Evolutionary conservation across 2,888 invertebrate species (phyloP), one percentile per base, ranked within the genome.

Genomic region (Melanotus villosus): DNA sequence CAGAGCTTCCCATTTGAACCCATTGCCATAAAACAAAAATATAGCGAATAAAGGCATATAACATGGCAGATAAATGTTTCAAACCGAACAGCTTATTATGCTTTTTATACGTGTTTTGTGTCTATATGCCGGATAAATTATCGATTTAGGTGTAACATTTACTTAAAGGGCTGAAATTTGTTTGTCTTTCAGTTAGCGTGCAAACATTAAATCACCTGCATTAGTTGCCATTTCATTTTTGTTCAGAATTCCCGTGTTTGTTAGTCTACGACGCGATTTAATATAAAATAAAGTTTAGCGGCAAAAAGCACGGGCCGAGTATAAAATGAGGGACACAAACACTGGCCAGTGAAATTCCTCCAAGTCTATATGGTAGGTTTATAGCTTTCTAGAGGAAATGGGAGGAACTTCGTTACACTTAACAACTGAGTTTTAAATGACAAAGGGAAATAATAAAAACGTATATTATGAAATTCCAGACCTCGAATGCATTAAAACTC

Each of bases 371-470:
- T 30, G 38, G 34, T 19, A 50, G 32, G 38, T 65, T 58, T 58
- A 65, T 32, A 10, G 36, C 59, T 58, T 59, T 65, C 14, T 16
- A 12, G 26, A 65, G 65, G 65, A 65, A 65, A 59, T 50, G 30
- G 23, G 12, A 36, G 26, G 58, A 65, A 65, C 65, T 58, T 65
- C 32, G 62, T 62, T 62, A 62, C 62, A 62, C 50, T 64, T 64
- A 67, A 67, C 54, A 67, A 62, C 52, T 52, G 38, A 59, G 30
- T 59, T 64, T 58, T 59, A 66, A 66, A 54, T 62, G 54, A 60
- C 60, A 62, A 67, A 67, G 62, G 67, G 60, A 67, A 67, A 67
- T 62, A 62, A 60, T 67, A 67, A 67, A 67, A 54, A 54, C 54
- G 41, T 52, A 18, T 26, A 57, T 65, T 56, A 57, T 19, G 47